Conservation (phyloP, 1,140 invertebrate species). For the Diorhabda sublineata region DNA sequence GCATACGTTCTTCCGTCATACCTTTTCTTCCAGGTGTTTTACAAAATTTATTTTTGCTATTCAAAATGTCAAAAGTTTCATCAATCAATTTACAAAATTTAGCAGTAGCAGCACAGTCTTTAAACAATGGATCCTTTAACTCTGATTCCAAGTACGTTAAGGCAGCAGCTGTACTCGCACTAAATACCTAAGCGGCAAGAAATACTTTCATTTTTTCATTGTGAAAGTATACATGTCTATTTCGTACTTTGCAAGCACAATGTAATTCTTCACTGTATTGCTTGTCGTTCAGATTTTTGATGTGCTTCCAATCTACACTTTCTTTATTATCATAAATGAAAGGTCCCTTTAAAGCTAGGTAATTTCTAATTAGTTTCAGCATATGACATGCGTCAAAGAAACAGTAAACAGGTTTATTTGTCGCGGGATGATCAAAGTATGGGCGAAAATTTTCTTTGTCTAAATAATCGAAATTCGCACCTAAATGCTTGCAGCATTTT, state of each 20-base stretch:
- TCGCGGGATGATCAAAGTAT: slow-evolving; percentile 26
- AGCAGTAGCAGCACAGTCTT: slow-evolving; percentile 16
- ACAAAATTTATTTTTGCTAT: slow-evolving; percentile 21
- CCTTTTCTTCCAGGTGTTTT: neutral
- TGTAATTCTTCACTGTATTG: neutral
- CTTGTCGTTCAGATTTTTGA: slow-evolving; percentile 14
- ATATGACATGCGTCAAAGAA: slow-evolving; percentile 25
- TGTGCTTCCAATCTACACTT: slow-evolving; percentile 14
- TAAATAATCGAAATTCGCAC: slow-evolving; percentile 24
- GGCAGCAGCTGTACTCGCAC: neutral
- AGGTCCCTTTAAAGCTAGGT: slow-evolving; percentile 8
- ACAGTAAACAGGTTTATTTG: slow-evolving; percentile 13
- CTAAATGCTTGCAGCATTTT: slow-evolving; percentile 20
- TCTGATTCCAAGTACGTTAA: neutral
- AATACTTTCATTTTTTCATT: neutral
- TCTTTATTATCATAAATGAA: neutral
- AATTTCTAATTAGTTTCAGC: slow-evolving; percentile 23
- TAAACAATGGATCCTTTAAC: slow-evolving; percentile 17
- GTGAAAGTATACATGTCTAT: neutral
- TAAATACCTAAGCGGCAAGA: neutral
- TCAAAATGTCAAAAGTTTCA: slow-evolving; percentile 25
- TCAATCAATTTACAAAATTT: slow-evolving; percentile 24
- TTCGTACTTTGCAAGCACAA: neutral
- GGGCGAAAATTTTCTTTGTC: slow-evolving; percentile 16
- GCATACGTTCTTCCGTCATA: neutral